A percentile compares a stretch with the other conserved stretches of the same genome.
These are phyloP conservation scores for Neria commutata DNA, from an alignment of 2,888 invertebrate species.

Conservation along the genomic window DNA sequence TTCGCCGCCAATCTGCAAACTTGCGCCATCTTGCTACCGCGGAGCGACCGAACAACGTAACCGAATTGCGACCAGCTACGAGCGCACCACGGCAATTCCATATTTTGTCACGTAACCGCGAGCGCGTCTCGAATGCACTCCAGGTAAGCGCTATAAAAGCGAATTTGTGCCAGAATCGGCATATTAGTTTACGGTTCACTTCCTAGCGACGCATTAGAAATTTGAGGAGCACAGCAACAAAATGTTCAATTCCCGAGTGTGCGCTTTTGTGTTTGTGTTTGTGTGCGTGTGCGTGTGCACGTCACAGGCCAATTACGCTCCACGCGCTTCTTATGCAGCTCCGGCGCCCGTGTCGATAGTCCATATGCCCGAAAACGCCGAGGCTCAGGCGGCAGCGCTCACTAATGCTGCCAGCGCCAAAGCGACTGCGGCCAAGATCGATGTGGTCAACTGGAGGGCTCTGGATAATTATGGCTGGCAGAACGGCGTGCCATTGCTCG, in stretches of 20 bases:
- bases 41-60: background rate
- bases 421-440: constrained; percentile 49
- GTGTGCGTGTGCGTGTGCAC: constrained; percentile 9
- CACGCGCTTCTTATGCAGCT: constrained; percentile 10
- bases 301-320: constrained; percentile 27
- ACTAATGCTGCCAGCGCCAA: constrained; percentile 48
- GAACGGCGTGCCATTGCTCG: constrained; percentile 49
- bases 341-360: constrained; percentile 28
- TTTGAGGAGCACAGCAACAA: constrained; percentile 17
- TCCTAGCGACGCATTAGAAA: constrained; percentile 38
- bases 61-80: constrained; percentile 26
- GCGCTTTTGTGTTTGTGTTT: constrained; percentile 30
- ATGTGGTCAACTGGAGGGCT: constrained; percentile 38
- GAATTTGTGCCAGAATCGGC: constrained; percentile 41
- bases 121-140: constrained; percentile 30
- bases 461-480: constrained; percentile 48
- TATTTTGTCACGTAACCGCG: constrained; percentile 52
- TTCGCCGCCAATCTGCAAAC: background rate
- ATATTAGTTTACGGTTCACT: constrained; percentile 50
- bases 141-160: constrained; percentile 53
- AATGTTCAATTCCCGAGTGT: constrained; percentile 35
- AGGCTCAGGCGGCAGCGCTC: constrained; percentile 45
- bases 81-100: constrained; percentile 24
- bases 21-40: background rate
- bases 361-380: constrained; percentile 33